Base-by-base conservation (phyloP, 2,797 vertebrate species). In the Petrocephalus schoutedeni region DNA sequence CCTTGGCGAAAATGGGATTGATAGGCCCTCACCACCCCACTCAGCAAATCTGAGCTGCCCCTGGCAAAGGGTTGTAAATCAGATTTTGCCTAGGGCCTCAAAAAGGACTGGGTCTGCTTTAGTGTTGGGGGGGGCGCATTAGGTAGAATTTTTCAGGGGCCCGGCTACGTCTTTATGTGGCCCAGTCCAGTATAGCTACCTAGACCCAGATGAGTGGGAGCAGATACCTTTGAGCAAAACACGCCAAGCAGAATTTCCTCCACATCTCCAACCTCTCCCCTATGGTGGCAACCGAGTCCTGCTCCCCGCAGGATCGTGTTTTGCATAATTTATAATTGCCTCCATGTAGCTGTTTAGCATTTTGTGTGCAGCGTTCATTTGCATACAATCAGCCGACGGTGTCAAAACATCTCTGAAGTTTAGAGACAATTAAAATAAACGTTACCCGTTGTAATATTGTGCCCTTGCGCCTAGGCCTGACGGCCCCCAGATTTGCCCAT, bases 321-420 rank as follows among this genome's bases (percentile, higher is more conserved):
- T 53, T 53, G 14, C 32, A 67, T 67, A 88, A 88, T 88, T 85
- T 28, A 67, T 67, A 74, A 74, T 88, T 74, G 51, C 82, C 59
- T 36, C 61, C 16, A 12, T 59, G 56, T 54, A 58, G 41, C 54
- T 77, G 41, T 87, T 23, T 84, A 45, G 41, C 56, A 83, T 59
- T 88, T 84, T 41, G 21, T 57, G 14, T 12, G 49, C 61, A 9
- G 9, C 23, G 14, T 21, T 36, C 53, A 41, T 85, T 85, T 85
- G 84, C 53, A 85, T 85, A 28, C 56, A 85, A 57, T 85, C 84
- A 85, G 84, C 53, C 84, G 7, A 36, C 14, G 53, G 84, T 49
- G 36, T 59, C 74, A 58, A 45, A 77, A 28, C 56, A 61, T 28
- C 56, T 49, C 84, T 51, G 54, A 16, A 45, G 56, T 82, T 59